Conservation (phyloP, 2,113 vertebrate genomes). For the Platysternon megacephalum region DNA sequence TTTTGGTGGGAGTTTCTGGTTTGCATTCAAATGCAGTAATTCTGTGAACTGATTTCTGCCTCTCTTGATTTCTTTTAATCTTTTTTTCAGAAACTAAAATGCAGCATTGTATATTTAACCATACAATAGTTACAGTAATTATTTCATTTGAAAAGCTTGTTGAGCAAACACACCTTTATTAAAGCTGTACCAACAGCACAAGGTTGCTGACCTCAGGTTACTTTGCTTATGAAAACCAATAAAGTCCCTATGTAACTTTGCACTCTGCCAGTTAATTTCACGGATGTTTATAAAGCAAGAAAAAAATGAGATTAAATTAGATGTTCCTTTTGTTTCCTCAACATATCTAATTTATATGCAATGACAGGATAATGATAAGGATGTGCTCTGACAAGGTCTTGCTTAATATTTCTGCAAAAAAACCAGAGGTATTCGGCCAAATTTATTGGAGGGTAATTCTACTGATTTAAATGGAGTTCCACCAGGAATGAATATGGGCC, state of each 20-base stretch:
- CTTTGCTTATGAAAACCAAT: constrained; percentile 45
- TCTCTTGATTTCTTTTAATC: not conserved
- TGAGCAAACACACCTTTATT: constrained; percentile 23
- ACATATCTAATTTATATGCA: constrained; percentile 1
- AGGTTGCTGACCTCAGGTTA: not conserved
- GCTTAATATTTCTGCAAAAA: not conserved
- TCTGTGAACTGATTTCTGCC: not conserved
- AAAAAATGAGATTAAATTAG: constrained; percentile 14
- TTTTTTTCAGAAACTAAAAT: not conserved
- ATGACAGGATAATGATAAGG: constrained; percentile 6
- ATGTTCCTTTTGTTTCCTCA: constrained; percentile 11
- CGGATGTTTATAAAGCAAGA: constrained; percentile 25
- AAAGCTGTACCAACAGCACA: not conserved
- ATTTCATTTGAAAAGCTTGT: not conserved
- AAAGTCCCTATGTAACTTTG: not conserved
- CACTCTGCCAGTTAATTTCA: constrained; percentile 22
- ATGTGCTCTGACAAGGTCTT: not conserved
- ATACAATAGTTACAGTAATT: not conserved
- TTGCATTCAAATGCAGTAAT: not conserved
- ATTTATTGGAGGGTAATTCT: not conserved
- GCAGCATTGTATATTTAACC: not conserved
- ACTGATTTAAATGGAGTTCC: not conserved
- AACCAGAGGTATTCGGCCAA: not conserved
- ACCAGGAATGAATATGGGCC: not conserved
- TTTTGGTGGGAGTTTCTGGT: not conserved